phyloP scores from a whole-genome alignment of 2,113 vertebrate genomes.

The Cyprinodon brontotheroides region DNA sequence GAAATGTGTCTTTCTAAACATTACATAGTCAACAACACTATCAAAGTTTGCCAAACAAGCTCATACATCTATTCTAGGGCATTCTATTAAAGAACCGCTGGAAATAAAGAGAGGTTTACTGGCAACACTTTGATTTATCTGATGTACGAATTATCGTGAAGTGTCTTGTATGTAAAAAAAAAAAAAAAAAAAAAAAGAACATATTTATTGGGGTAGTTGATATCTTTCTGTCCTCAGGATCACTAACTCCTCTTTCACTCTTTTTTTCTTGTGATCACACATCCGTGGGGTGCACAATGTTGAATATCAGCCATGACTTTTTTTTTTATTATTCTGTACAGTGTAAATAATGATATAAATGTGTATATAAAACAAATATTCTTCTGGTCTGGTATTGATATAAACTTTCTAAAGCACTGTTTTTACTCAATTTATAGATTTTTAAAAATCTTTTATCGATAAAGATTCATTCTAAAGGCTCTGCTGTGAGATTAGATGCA shows the following conservation, averaged over 20 bases:
- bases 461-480: neutral
- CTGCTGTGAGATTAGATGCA: neutral
- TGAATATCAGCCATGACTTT: constrained; percentile 73
- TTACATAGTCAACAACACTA: constrained; percentile 20
- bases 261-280: constrained; percentile 66
- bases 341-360: constrained; percentile 82
- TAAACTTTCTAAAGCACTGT: constrained; percentile 45
- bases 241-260: constrained; percentile 55
- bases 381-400: constrained; percentile 61
- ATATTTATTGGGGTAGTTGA: constrained; percentile 71
- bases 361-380: constrained; percentile 79
- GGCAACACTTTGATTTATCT: constrained; percentile 66
- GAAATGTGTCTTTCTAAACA: constrained; percentile 26
- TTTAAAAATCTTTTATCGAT: neutral
- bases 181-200: constrained; percentile 36
- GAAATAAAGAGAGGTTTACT: constrained; percentile 70
- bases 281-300: constrained; percentile 77
- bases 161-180: constrained; percentile 63
- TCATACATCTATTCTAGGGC: constrained; percentile 53
- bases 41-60: constrained; percentile 37
- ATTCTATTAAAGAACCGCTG: constrained; percentile 54
- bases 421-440: neutral
- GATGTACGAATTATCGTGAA: constrained; percentile 67
- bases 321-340: constrained; percentile 80
- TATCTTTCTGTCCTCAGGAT: constrained; percentile 70